Percentiles rank a stretch among this genome's conserved stretches.
These are phyloP conservation scores for Anadara kagoshimensis DNA, from an alignment of 1,140 invertebrate genomes.

Conservation along the genomic window DNA sequence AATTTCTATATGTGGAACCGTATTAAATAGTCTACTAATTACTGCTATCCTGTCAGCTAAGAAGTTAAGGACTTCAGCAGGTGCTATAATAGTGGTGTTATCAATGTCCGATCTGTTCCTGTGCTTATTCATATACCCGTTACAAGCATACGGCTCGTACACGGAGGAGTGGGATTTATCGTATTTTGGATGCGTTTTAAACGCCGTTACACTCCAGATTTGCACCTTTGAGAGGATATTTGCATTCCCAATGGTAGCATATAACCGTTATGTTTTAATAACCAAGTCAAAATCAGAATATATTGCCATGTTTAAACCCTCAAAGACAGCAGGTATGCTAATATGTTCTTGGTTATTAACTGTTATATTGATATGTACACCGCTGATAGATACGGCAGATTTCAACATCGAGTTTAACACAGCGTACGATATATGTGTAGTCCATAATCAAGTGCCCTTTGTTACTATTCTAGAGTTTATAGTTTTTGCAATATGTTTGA, in stretches of 20 bases:
- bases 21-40: slow-evolving; percentile 2
- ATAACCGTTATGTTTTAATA: background rate
- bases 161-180: background rate
- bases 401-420: background rate
- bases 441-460: slow-evolving; percentile 6
- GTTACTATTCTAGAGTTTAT: background rate
- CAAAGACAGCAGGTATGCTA: background rate
- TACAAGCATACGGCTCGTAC: slow-evolving; percentile 3
- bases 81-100: background rate
- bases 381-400: background rate
- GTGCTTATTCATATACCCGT: slow-evolving; percentile 2
- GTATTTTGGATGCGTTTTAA: background rate
- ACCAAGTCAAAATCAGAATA: background rate
- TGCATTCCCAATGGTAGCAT: slow-evolving; percentile 12
- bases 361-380: background rate
- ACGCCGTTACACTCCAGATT: background rate
- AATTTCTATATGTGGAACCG: background rate
- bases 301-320: background rate
- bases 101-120: slow-evolving; percentile 7
- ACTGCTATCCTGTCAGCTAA: slow-evolving; percentile 1
- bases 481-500: slow-evolving; percentile 5
- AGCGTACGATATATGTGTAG: slow-evolving; percentile 7
- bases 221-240: slow-evolving; percentile 12
- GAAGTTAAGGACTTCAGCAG: slow-evolving; percentile 5
- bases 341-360: slow-evolving; percentile 1